A percentile compares a stretch with the other conserved stretches of the same genome.
phyloP scores from a whole-genome alignment of 2,888 invertebrate species.

The Euproctis similis region DNA sequence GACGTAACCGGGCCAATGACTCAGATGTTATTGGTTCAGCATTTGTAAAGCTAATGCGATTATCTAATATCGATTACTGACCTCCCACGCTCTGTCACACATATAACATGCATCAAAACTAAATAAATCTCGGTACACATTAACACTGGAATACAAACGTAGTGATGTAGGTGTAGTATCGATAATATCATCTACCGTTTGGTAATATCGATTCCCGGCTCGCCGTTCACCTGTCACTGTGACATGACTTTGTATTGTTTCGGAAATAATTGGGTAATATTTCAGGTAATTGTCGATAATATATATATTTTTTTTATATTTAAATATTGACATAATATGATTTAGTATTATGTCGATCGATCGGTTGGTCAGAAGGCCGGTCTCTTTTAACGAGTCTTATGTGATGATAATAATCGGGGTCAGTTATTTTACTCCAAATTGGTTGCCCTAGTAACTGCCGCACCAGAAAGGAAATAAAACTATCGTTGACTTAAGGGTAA shows the following conservation, averaged over 20 bases:
- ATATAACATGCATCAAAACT: conserved; percentile 28
- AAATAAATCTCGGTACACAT: conserved; percentile 16
- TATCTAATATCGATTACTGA: conserved; percentile 64
- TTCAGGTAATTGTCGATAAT: conserved; percentile 5
- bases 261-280: conserved; percentile 26
- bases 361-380: background rate
- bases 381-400: background rate
- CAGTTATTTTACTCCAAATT: background rate
- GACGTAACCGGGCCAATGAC: conserved; percentile 43
- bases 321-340: background rate
- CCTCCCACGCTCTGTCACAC: conserved; percentile 56
- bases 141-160: conserved; percentile 27
- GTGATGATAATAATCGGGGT: background rate
- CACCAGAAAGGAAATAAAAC: too few relatives aligned
- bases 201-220: conserved; percentile 35
- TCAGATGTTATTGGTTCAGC: conserved; percentile 44
- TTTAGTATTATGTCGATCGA: background rate
- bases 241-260: too few relatives aligned
- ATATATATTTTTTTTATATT: conserved; percentile 1
- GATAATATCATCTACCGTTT: conserved; percentile 33
- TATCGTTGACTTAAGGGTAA: too few relatives aligned
- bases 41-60: conserved; percentile 57
- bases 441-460: background rate
- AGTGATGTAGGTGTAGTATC: conserved; percentile 40
- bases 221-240: conserved; percentile 27